Evolutionary conservation across 2,113 vertebrate genomes (phyloP).

Genomic region (Petrocephalus zakoni): DNA sequence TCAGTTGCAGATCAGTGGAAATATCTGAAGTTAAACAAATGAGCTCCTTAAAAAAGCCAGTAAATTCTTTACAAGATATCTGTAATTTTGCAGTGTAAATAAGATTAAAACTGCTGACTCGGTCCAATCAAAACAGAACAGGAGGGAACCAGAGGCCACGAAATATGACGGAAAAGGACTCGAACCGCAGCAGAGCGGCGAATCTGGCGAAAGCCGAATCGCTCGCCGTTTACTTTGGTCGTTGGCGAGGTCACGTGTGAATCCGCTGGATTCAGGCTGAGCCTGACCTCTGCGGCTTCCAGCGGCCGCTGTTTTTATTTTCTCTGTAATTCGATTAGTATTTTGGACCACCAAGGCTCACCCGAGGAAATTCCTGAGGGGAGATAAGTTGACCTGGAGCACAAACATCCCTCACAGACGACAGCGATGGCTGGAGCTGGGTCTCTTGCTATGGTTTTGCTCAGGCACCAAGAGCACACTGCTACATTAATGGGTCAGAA

Average conservation of each 20-base stretch:
- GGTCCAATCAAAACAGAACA: slow-evolving; percentile 23
- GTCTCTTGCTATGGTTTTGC: background rate
- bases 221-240: slow-evolving; percentile 1
- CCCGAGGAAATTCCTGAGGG: background rate
- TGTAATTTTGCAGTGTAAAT: slow-evolving; percentile 17
- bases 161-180: background rate
- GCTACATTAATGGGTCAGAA: background rate
- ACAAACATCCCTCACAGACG: background rate
- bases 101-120: slow-evolving; percentile 18
- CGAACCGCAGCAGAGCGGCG: background rate
- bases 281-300: background rate
- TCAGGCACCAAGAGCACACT: background rate
- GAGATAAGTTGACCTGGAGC: background rate
- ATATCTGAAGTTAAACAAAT: background rate
- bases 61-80: background rate
- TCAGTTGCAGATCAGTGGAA: slow-evolving; percentile 7
- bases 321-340: slow-evolving; percentile 20
- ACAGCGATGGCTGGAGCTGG: background rate
- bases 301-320: slow-evolving; percentile 24
- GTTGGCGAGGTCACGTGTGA: background rate
- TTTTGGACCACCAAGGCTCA: slow-evolving; percentile 22
- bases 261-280: slow-evolving; percentile 1
- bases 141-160: background rate
- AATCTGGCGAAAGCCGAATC: background rate
- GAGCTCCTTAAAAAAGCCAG: background rate